These are phyloP conservation scores for Drosophila bocki DNA, from an alignment of 1,140 invertebrate genomes.

Conservation along the genomic window DNA sequence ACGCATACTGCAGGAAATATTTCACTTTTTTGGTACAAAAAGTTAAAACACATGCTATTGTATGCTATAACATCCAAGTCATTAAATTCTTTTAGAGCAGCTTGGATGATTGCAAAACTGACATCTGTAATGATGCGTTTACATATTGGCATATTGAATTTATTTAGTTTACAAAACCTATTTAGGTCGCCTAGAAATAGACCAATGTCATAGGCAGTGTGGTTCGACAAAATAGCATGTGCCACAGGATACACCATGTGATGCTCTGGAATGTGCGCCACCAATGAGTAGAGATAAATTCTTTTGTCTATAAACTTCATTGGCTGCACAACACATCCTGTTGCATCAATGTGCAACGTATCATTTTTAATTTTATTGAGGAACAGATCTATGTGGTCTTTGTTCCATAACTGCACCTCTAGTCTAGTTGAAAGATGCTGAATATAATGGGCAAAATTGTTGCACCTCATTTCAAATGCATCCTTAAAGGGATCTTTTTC, in stretches of 20 bases:
- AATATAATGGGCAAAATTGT: not conserved
- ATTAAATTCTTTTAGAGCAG: not conserved
- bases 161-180: not conserved
- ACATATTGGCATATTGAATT: slow-evolving; percentile 7
- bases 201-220: no score
- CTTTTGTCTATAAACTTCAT: not conserved
- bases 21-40: not conserved
- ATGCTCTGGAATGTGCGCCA: slow-evolving; percentile 2
- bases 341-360: not conserved
- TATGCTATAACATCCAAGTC: not conserved
- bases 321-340: not conserved
- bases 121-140: slow-evolving; percentile 8
- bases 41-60: not conserved
- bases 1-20: not conserved
- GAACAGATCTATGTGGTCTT: no score
- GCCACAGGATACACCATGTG: no score
- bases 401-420: not conserved
- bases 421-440: not conserved
- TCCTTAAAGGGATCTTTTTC: slow-evolving; percentile 1
- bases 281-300: not conserved
- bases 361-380: no score
- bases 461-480: not conserved
- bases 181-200: no score
- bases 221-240: not conserved
- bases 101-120: not conserved